Evolutionary conservation across 2,113 vertebrate species (phyloP), one percentile per base, ranked within the genome.

Genomic region (Microtus pennsylvanicus): DNA sequence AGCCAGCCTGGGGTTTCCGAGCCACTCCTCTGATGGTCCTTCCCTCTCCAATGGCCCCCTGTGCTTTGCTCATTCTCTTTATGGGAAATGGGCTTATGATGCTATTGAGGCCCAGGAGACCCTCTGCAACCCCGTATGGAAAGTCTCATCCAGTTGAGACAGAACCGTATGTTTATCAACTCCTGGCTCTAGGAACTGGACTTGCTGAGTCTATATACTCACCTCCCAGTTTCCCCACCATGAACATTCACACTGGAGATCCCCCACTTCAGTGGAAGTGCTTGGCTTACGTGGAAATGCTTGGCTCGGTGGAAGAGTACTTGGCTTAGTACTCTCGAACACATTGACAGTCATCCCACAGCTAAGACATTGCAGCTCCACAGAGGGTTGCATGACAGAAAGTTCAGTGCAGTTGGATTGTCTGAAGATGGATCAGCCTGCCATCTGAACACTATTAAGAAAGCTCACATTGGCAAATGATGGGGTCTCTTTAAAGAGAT

Each of bases 351-450:
- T 33, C 35, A 95, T 94, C 97, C 94, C 94, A 86, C 97, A 97
- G 96, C 97, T 96, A 97, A 97, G 96, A 96, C 87, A 69, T 83
- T 83, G 92, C 76, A 87, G 93, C 89, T 92, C 93, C 88, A 42
- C 8, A 2, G 70, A 93, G 50, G 61, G 90, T 93, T 96, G 95
- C 95, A 94, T 90, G 72, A 96, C 96, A 93, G 91, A 96, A 95
- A 97, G 93, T 94, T 93, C 89, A 47, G 76, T 92, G 93, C 96
- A 94, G 76, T 97, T 97, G 96, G 95, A 95, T 98, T 92, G 95
- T 96, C 85, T 95, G 93, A 97, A 97, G 96, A 82, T 92, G 86
- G 97, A 95, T 97, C 92, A 97, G 89, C 90, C 91, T 83, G 69
- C 81, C 50, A 50, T 94, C 97, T 97, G 95, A 67, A 93, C 94